Conservation (phyloP, 1,140 invertebrate genomes). For the Stegodyphus mimosarum region DNA sequence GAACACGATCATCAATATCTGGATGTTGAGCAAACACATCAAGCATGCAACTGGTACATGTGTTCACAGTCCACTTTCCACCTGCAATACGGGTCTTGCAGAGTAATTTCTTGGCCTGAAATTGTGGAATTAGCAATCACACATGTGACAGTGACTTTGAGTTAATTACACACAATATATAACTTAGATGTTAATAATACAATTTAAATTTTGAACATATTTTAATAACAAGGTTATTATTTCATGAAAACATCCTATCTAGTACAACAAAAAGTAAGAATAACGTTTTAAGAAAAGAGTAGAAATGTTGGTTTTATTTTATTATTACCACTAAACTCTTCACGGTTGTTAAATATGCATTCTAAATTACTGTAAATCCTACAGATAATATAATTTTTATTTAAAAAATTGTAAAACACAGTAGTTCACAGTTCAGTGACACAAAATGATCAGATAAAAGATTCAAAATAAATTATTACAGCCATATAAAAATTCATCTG, state of each 20-base stretch:
- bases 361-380: no score
- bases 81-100: constrained; percentile 29
- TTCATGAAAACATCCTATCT: no score
- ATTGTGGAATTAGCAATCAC: neutral
- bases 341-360: no score
- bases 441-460: neutral
- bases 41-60: constrained; percentile 31
- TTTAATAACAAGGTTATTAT: no score
- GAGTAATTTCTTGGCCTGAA: constrained; percentile 36
- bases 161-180: neutral
- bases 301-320: no score
- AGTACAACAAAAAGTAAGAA: no score
- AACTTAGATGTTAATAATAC: neutral
- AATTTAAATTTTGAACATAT: no score
- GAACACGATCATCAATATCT: constrained; percentile 23
- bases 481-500: neutral
- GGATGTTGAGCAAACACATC: constrained; percentile 40
- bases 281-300: no score
- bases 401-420: no score
- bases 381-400: no score
- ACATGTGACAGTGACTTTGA: neutral
- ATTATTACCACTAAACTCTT: no score
- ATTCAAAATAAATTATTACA: neutral
- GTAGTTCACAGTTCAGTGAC: no score
- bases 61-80: constrained; percentile 33